Base-by-base conservation (phyloP, 2,797 vertebrate species). In the Fistularia tabacaria region DNA sequence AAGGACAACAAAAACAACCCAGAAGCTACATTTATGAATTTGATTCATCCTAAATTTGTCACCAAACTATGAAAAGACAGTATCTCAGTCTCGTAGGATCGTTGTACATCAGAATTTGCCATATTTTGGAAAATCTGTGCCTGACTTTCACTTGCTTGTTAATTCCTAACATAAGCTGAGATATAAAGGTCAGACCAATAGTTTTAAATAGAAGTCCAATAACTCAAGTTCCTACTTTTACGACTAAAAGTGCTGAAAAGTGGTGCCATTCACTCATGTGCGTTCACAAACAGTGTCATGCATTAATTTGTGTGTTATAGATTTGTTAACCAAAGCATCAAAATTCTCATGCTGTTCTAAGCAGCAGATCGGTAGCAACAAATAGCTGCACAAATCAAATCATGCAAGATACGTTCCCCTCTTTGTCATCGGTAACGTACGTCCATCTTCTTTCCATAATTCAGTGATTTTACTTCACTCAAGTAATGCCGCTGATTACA, bases 1-100 rank as follows among this genome's bases (percentile, higher is more conserved):
- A 69, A 46, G 77, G 59, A 72, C 83, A 73, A 68, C 66, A 80
- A 85, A 81, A 82, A 71, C 73, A 77, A 70, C 25, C 56, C 62
- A 62, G 77, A 25, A 55, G 59, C 52, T 77, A 60, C 49, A 74
- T 45, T 66, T 45, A 25, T 25, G 25, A 25, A 25, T 25, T 25
- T 25, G 2, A 25, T 25, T 25, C 25, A 25, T 25, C 25, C 25
- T 25, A 25, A 25, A 25, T 25, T 25, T 25, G 25, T 25, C 25
- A 5, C 2, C 2, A 25, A 2, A 25, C 25, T 2, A 25, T 25
- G 25, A 25, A 25, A 25, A 40, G 7, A 8, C 39, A 8, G 1
- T 40, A 40, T 40, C 39, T 40, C 39, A 25, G 25, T 25, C 25
- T 25, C 25, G 5, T 25, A 25, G 25, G 5, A 25, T 2, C 25